A percentile compares a stretch with the other conserved stretches of the same genome.
These are phyloP conservation scores for Festucalex cinctus DNA, from an alignment of 2,113 vertebrate genomes.

Conservation along the genomic window DNA sequence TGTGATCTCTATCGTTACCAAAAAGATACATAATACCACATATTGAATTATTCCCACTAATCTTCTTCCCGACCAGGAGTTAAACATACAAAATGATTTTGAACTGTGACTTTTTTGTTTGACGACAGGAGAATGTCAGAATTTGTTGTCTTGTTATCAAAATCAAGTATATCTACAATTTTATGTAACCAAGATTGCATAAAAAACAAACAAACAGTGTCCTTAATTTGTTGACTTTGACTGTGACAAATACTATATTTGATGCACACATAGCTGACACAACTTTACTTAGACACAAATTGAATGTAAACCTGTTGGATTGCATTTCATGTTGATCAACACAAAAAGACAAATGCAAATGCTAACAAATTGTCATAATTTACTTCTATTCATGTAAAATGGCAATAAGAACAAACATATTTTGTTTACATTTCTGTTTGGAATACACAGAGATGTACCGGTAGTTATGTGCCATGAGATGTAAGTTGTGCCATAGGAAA, in stretches of 20 bases:
- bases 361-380: too few relatives aligned
- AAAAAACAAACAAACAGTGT: too few relatives aligned
- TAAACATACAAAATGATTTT: not conserved
- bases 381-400: too few relatives aligned
- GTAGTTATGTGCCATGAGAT: too few relatives aligned
- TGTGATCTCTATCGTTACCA: not conserved
- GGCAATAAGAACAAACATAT: too few relatives aligned
- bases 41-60: not conserved
- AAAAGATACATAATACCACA: not conserved
- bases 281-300: not conserved
- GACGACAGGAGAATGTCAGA: not conserved
- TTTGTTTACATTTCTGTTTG: too few relatives aligned
- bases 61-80: not conserved
- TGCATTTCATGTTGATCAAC: not conserved
- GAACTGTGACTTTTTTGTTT: not conserved
- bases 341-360: not conserved
- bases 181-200: not conserved
- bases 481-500: too few relatives aligned
- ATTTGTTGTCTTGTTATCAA: not conserved
- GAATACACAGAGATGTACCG: too few relatives aligned
- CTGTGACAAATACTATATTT: not conserved
- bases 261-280: not conserved
- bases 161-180: not conserved
- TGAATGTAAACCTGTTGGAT: not conserved
- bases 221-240: not conserved